Percentiles rank a stretch among this genome's conserved stretches.
phyloP scores from a whole-genome alignment of 2,113 vertebrate species.

The Lasiurus cinereus region DNA sequence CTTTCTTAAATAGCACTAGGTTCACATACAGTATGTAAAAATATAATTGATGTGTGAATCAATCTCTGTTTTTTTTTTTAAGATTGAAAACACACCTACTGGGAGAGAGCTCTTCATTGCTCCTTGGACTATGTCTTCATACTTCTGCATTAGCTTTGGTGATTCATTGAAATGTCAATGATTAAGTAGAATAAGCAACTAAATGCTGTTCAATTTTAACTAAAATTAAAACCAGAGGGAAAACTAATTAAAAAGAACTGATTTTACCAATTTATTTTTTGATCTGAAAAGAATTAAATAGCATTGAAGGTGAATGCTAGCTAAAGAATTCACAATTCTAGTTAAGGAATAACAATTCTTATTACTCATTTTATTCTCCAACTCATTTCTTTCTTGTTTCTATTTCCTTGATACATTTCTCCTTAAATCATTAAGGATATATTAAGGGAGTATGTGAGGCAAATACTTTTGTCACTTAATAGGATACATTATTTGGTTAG shows the following conservation, averaged over 20 bases:
- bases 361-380: background rate
- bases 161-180: background rate
- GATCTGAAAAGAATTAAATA: constrained; percentile 12
- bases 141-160: background rate
- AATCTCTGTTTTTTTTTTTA: background rate
- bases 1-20: background rate
- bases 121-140: background rate
- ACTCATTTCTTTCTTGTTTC: background rate
- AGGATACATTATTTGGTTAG: background rate
- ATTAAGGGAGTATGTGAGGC: background rate
- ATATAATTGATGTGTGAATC: constrained; percentile 22
- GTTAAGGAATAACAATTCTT: background rate
- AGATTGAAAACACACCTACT: background rate
- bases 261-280: constrained; percentile 10
- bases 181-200: background rate
- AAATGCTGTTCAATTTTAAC: background rate
- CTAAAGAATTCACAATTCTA: background rate
- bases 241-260: background rate
- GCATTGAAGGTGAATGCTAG: background rate
- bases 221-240: constrained; percentile 43
- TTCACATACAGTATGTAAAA: background rate
- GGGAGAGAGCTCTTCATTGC: background rate
- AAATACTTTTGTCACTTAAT: background rate
- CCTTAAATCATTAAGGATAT: background rate
- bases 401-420: background rate